Percentiles rank a stretch among this genome's conserved stretches.
Evolutionary conservation across 2,797 vertebrate species (phyloP).

Genomic region (Clarias platycephalus): DNA sequence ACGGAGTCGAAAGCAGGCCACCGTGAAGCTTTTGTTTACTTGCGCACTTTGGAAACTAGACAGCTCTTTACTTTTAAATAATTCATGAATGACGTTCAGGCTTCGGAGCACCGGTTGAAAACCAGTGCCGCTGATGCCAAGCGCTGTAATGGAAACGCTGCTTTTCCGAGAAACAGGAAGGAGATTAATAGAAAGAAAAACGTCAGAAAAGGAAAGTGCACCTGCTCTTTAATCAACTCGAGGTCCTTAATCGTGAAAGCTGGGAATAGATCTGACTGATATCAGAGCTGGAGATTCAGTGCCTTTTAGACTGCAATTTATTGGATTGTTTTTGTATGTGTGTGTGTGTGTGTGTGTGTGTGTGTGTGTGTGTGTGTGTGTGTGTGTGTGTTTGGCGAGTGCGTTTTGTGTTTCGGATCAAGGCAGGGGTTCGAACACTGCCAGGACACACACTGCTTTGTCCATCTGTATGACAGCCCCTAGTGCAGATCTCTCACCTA

Average conservation of each 20-base stretch:
- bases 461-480: constrained; percentile 64
- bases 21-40: background rate
- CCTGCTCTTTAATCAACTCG: constrained; percentile 27
- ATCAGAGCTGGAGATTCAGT: constrained; percentile 10
- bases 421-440: constrained; percentile 40
- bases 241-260: constrained; percentile 12
- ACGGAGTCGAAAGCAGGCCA: background rate
- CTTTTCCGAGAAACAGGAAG: constrained; percentile 3
- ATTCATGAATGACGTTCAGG: constrained; percentile 13
- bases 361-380: background rate
- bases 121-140: background rate
- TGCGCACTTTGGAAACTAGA: constrained; percentile 1
- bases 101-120: background rate
- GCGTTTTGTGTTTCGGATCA: constrained; percentile 15
- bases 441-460: constrained; percentile 63
- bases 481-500: constrained; percentile 55
- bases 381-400: background rate
- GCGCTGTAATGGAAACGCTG: background rate
- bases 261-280: constrained; percentile 25
- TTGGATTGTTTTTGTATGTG: constrained; percentile 6
- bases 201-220: background rate
- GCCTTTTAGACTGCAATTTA: constrained; percentile 23
- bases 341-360: background rate
- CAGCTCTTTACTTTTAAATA: constrained; percentile 1
- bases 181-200: constrained; percentile 22